Evolutionary conservation across 2,797 vertebrate species (phyloP).

Genomic region (Scarus forsteni): DNA sequence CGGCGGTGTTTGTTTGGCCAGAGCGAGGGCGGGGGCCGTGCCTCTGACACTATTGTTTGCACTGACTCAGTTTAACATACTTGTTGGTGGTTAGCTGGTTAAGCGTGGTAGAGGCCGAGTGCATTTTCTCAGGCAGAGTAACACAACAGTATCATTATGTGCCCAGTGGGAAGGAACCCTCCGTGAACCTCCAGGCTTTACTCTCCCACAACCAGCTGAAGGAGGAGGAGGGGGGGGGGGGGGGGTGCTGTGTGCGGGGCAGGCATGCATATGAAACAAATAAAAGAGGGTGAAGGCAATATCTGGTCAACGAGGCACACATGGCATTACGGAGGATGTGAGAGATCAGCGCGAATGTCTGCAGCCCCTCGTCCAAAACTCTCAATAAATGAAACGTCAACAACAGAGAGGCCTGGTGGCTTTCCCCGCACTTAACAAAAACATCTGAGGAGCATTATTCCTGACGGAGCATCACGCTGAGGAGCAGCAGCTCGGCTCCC

Average conservation of each 20-base stretch:
- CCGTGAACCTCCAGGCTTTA: constrained; percentile 70
- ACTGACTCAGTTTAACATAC: constrained; percentile 65
- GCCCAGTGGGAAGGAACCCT: constrained; percentile 82
- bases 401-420: constrained; percentile 74
- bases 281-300: constrained; percentile 74
- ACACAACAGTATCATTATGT: constrained; percentile 83
- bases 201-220: constrained; percentile 76
- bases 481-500: constrained; percentile 71
- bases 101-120: constrained; percentile 71
- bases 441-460: constrained; percentile 86
- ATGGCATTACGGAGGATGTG: constrained; percentile 81
- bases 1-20: constrained; percentile 56
- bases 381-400: constrained; percentile 86
- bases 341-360: constrained; percentile 80
- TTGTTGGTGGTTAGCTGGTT: constrained; percentile 80
- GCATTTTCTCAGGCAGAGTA: constrained; percentile 82
- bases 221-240: constrained; percentile 51
- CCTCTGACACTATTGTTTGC: constrained; percentile 74
- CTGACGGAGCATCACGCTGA: constrained; percentile 72
- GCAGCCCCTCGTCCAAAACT: constrained; percentile 75
- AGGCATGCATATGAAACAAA: constrained; percentile 81
- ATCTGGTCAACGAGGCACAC: constrained; percentile 79
- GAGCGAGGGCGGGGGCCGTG: constrained; percentile 51
- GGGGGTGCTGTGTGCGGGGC: constrained; percentile 61
- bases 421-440: constrained; percentile 83